Evolutionary conservation across 2,888 invertebrate species (phyloP), one percentile per base, ranked within the genome.

Genomic region (Ichneumon xanthorius): DNA sequence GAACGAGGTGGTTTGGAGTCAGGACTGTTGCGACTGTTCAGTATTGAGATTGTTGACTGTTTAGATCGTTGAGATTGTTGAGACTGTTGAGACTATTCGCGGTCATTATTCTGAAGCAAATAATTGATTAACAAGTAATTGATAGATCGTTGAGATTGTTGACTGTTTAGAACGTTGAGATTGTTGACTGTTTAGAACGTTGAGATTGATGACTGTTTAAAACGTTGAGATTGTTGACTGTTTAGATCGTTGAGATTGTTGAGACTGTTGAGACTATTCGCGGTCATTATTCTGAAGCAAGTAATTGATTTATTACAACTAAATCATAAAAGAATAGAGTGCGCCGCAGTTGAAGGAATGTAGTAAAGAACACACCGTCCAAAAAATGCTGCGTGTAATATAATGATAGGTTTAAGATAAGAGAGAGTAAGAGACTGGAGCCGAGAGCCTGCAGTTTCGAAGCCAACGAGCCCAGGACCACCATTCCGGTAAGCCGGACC

Each of bases 401-500:
- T 58, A 58, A 58, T 58, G 26, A 58, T 58, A 58, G 58, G 58
- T 58, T 58, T 58, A 26, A 58, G 26, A 22, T 58, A 14, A 58
- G 26, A 58, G 58, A 58, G 58, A 58, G 58, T 19, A 55, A 58
- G 58, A 58, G 26, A 26, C 19, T 9, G 22, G 26, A 14, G 26
- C 22, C 40, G 11, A 22, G 26, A 58, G 58, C 14, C 58, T 33
- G 33, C 63, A 63, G 63, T 53, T 73, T 67, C 65, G 40, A 33
- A 73, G 40, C 53, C 73, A 67, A 65, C 37, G 37, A 40, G 50
- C 19, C 14, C 40, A 30, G 73, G 72, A 72, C 72, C 72, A 45
- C 72, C 65, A 65, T 71, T 71, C 65, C 76, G 22, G 40, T 33
- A 71, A 68, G 63, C 9, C 22, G 63, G 78, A 40, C 30, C 26